Base-by-base conservation (phyloP, 2,888 invertebrate genomes). In the Agrotis ipsilon region DNA sequence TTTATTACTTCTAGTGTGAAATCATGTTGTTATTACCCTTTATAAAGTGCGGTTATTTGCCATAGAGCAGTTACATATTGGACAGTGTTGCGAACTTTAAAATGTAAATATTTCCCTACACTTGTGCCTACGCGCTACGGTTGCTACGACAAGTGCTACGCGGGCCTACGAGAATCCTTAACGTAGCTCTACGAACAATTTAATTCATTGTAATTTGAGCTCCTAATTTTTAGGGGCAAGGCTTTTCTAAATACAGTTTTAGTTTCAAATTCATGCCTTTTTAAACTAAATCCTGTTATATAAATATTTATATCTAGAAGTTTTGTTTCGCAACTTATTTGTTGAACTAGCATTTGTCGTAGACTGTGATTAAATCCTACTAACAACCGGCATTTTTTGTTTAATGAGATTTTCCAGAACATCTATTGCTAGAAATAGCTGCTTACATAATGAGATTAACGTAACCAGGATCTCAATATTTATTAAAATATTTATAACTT, bases 381-480 rank as follows among this genome's bases (percentile, higher is more conserved):
- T 48, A 55, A 48, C 39, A 51, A 52, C 51, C 39, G 18, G 32
- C 58, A 59, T 65, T 64, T 65, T 64, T 62, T 64, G 43, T 68
- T 67, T 51, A 55, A 66, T 24, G 21, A 72, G 48, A 57, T 59
- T 68, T 73, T 39, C 65, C 46, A 74, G 27, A 66, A 65, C 55
- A 69, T 72, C 58, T 62, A 76, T 70, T 69, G 68, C 77, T 82
- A 81, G 81, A 86, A 84, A 84, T 78, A 85, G 72, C 88, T 86
- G 87, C 90, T 87, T 89, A 79, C 80, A 89, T 21, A 88, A 93
- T 93, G 96, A 96, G 95, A 95, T 96, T 96, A 96, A 91, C 80
- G 92, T 89, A 94, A 95, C 90, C 92, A 88, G 91, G 95, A 96
- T 96, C 96, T 95, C 96, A 94, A 89, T 92, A 93, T 91, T 92